phyloP scores from a whole-genome alignment of 2,797 vertebrate species.

The Lepus oiostolus region DNA sequence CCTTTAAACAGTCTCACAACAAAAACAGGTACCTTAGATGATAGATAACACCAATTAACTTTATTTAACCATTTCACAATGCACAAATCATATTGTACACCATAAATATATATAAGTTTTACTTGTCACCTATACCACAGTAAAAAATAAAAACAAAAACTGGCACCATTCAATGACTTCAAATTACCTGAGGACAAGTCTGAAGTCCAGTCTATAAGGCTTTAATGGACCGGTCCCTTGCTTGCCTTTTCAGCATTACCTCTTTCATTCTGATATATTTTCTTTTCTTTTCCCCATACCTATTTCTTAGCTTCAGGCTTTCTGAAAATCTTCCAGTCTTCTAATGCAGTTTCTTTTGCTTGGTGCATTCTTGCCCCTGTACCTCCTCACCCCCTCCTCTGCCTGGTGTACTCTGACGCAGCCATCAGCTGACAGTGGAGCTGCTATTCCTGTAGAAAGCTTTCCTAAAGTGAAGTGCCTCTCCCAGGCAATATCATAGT shows the following conservation, averaged over 20 bases:
- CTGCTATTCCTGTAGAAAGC: slow-evolving; percentile 1
- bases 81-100: not conserved
- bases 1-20: not conserved
- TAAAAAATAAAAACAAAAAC: not conserved
- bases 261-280: not conserved
- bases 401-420: not conserved
- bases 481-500: not conserved
- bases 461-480: not conserved
- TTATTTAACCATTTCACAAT: not conserved
- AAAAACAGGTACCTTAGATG: not conserved
- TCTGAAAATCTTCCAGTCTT: not conserved
- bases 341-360: not conserved
- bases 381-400: not conserved
- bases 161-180: not conserved
- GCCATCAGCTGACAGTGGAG: not conserved
- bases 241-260: not conserved
- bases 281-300: not conserved
- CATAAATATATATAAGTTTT: not conserved
- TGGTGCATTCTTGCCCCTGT: not conserved
- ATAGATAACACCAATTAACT: not conserved
- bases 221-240: not conserved
- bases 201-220: not conserved
- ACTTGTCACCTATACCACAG: not conserved
- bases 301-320: not conserved
- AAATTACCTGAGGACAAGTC: not conserved